Base-by-base conservation (phyloP, 2,113 vertebrate species). In the Macquaria australasica region DNA sequence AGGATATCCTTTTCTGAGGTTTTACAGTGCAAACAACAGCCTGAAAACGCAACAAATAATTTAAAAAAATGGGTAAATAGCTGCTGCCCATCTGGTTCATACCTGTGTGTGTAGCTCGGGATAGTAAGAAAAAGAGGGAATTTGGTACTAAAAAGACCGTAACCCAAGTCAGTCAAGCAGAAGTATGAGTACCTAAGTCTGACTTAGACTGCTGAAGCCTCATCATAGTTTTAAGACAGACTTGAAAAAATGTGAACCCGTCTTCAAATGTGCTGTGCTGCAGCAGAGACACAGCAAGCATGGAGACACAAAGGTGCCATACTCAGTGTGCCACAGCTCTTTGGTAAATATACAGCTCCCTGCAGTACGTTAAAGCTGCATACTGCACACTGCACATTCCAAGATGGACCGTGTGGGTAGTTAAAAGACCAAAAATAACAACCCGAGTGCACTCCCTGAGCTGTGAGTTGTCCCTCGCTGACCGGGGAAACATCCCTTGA, bases 381-480 rank as follows among this genome's bases (percentile, higher is more conserved):
- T 60, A 56, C 37, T 53, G 66, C 20, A 72, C 56, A 56, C 37
- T 53, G 66, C 20, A 72, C 56, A 73, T 63, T 82, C 63, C 45
- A 21, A 64, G 43, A 68, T 37, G 12, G 55, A 67, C 34, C n/a
- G 28, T 0, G 28, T 15, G n/a, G 73, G 14, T 28, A 39, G 37
- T 28, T 15, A 6, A n/a, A 50, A 62, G 28, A 50, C 25, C 34
- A 11, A 20, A 31, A 68, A 53, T 31, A 1, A 34, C 34, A 28
- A 78, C 55, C 21, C 0, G 48, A 72, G 37, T 4, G n/a, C 50
- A 69, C 60, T 48, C 23, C 55, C 18, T 0, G 62, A 71, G 53
- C 34, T 43, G 15, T 3, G 45, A 64, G 41, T 51, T 3, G 0
- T 25, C 37, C 69, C 28, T 60, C 0, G 2, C 23, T 45, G 78